Conservation (phyloP, 2,797 vertebrate genomes). For the Anguilla pacifica region DNA sequence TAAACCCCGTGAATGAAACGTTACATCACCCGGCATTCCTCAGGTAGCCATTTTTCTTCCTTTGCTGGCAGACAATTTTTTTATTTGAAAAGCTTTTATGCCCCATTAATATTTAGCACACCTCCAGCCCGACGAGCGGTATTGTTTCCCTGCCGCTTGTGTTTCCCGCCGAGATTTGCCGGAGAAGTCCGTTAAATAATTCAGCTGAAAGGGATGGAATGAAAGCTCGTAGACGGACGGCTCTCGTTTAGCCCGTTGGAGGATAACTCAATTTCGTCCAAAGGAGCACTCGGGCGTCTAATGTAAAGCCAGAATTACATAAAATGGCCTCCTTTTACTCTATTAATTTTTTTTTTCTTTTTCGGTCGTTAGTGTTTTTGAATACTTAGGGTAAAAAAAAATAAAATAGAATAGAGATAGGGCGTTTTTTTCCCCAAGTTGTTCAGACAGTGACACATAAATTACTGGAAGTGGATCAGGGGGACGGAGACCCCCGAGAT, state of each 20-base stretch:
- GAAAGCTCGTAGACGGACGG: slow-evolving; percentile 8
- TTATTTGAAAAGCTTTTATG: slow-evolving; percentile 22
- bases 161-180: slow-evolving; percentile 19
- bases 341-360: not conserved
- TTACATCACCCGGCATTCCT: not conserved
- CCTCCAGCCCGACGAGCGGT: slow-evolving; percentile 17
- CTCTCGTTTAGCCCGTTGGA: not conserved
- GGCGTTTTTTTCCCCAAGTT: slow-evolving; percentile 4
- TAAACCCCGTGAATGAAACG: not conserved
- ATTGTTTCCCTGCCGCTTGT: not conserved
- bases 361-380: slow-evolving; percentile 2
- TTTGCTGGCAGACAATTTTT: not conserved
- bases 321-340: not conserved
- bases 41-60: not conserved
- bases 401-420: not conserved
- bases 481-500: slow-evolving; percentile 11
- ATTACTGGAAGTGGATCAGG: slow-evolving; percentile 35
- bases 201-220: slow-evolving; percentile 30
- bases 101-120: slow-evolving; percentile 31
- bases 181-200: slow-evolving; percentile 30
- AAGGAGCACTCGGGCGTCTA: slow-evolving; percentile 32
- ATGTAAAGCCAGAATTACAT: not conserved
- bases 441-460: slow-evolving; percentile 42
- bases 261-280: slow-evolving; percentile 35
- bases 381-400: slow-evolving; percentile 34